Percentiles rank a stretch among this genome's conserved stretches.
phyloP scores from a whole-genome alignment of 2,113 vertebrate genomes.

The Myiagra hebetior region DNA sequence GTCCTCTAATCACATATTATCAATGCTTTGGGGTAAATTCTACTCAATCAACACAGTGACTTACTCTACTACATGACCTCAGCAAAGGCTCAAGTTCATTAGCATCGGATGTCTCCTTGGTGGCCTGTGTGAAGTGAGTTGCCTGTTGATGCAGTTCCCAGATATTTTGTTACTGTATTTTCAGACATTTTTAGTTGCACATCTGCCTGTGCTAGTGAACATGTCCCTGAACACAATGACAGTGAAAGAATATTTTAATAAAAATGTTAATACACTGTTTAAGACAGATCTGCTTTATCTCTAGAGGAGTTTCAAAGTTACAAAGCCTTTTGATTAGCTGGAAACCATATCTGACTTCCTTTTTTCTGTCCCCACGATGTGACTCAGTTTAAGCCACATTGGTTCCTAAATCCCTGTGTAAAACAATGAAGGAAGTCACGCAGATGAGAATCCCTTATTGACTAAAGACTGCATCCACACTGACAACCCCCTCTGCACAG shows the following conservation, averaged over 20 bases:
- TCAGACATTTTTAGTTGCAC: neutral
- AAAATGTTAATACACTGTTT: neutral
- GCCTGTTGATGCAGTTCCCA: neutral
- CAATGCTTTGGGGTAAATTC: neutral
- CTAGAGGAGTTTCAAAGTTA: neutral
- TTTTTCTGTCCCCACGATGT: neutral
- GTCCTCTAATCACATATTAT: neutral
- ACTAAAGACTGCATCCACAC: neutral
- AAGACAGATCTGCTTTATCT: neutral
- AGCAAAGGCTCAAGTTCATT: neutral
- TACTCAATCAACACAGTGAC: neutral
- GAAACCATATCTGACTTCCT: neutral
- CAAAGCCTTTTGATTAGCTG: neutral
- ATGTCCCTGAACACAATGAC: neutral
- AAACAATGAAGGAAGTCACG: neutral
- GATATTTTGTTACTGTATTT: neutral
- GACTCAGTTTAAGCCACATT: neutral
- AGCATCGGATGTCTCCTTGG: neutral
- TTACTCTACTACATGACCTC: neutral
- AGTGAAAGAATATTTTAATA: neutral
- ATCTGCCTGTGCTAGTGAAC: neutral
- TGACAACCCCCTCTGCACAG: neutral
- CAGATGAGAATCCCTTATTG: neutral
- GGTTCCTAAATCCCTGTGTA: neutral
- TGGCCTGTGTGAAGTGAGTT: neutral